Evolutionary conservation across 1,140 invertebrate species (phyloP), one percentile per base, ranked within the genome.

Genomic region (Drosophila hydei): DNA sequence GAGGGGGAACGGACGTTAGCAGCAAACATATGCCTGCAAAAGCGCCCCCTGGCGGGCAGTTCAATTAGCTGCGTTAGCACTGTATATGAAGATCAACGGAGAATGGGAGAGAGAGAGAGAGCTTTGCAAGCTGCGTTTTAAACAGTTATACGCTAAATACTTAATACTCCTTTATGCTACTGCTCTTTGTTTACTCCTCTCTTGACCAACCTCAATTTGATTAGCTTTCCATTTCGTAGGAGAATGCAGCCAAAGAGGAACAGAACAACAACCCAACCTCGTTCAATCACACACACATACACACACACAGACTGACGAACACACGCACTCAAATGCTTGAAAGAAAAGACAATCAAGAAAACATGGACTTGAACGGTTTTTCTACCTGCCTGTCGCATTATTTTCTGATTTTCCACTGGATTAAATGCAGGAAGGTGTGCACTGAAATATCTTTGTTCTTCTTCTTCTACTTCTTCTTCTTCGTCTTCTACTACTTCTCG

Each of bases 361-460:
- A 72, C 27, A 54, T 40, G 27, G 3, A 71, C 59, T 67, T 33
- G 65, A 56, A 58, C 36, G 60, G 43, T 48, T 33, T 55, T 60
- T 16, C 62, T 60, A 64, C 54, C 54, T 62, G 77, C 64, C 65
- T 56, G 43, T 62, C 72, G 68, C 62, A 77, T 85, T 87, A 80
- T 71, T 74, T 81, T 81, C 64, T 81, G 81, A 87, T 87, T 87
- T 88, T 87, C 83, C 83, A 75, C 70, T 75, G 81, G 81, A 88
- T 87, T 87, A 88, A 72, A 61, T 71, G 67, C 60, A 64, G 50
- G 55, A 65, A 76, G 77, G 77, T 79, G 73, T 51, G 71, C 59
- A 60, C 23, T 52, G 55, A 74, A 63, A 74, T 73, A 61, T 62
- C 54, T 62, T 42, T 48, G 36, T 75, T 42, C 50, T 51, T 18